Percentiles rank a stretch among this genome's conserved stretches.
phyloP scores from a whole-genome alignment of 1,140 invertebrate species.

The Lepidurus couesii region DNA sequence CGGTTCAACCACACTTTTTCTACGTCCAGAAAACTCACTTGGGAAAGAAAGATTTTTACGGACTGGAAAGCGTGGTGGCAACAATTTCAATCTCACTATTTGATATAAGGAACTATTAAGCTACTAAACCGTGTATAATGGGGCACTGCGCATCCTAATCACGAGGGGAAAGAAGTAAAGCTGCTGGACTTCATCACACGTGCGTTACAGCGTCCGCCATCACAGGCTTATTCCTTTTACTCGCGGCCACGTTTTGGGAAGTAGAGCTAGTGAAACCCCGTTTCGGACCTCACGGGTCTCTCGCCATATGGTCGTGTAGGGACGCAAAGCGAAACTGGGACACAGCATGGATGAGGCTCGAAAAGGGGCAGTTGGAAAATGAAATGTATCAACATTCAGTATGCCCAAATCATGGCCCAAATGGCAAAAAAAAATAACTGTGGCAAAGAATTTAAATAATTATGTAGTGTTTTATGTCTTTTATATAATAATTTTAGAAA shows the following conservation, averaged over 20 bases:
- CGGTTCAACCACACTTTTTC: background rate
- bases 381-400: background rate
- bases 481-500: background rate
- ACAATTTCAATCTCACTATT: background rate
- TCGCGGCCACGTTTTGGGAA: background rate
- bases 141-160: background rate
- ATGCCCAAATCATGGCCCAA: background rate
- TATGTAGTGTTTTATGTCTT: too few relatives aligned
- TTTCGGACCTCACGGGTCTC: background rate
- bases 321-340: background rate
- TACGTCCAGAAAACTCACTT: background rate
- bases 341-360: background rate
- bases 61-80: too few relatives aligned
- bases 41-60: background rate
- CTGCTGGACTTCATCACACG: background rate
- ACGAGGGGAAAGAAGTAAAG: background rate
- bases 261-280: background rate
- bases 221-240: background rate
- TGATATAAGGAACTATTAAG: background rate
- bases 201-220: constrained; percentile 20
- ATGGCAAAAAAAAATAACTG: background rate
- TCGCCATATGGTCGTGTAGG: background rate
- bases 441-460: background rate
- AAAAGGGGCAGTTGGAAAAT: background rate
- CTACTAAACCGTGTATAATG: background rate